Conservation (phyloP, 2,113 vertebrate genomes). For the pig (Sus scrofa) region DNA sequence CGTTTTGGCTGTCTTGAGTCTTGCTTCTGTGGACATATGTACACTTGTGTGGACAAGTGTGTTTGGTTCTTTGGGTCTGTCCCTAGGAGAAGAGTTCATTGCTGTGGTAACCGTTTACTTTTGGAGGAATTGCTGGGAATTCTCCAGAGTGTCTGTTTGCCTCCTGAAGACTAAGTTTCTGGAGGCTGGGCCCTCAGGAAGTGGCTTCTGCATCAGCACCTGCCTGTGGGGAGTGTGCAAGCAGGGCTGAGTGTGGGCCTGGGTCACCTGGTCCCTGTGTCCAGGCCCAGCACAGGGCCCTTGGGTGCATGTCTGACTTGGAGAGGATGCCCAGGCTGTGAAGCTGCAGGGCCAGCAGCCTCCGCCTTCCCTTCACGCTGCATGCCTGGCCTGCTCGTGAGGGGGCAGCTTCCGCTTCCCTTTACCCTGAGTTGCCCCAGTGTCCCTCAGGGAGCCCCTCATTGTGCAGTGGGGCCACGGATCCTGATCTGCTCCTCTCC, state of each 20-base stretch:
- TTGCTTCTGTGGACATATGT: neutral
- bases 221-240: neutral
- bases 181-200: neutral
- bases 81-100: neutral
- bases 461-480: rapidly evolving
- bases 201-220: neutral
- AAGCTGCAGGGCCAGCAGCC: too few species aligned
- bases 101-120: neutral
- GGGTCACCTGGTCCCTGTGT: neutral
- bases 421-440: neutral
- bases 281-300: too few species aligned
- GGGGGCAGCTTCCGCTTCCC: too few species aligned
- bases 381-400: neutral
- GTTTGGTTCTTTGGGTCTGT: neutral
- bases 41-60: neutral
- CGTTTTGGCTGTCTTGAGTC: neutral
- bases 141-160: neutral
- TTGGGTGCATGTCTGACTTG: too few species aligned
- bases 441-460: neutral
- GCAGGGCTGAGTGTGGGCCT: neutral
- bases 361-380: neutral
- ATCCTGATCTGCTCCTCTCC: constrained; percentile 42
- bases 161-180: neutral
- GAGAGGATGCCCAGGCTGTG: too few species aligned
- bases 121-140: neutral